A percentile compares a stretch with the other conserved stretches of the same genome.
These are phyloP conservation scores for Spodoptera picta DNA, from an alignment of 2,888 invertebrate species.

Conservation along the genomic window DNA sequence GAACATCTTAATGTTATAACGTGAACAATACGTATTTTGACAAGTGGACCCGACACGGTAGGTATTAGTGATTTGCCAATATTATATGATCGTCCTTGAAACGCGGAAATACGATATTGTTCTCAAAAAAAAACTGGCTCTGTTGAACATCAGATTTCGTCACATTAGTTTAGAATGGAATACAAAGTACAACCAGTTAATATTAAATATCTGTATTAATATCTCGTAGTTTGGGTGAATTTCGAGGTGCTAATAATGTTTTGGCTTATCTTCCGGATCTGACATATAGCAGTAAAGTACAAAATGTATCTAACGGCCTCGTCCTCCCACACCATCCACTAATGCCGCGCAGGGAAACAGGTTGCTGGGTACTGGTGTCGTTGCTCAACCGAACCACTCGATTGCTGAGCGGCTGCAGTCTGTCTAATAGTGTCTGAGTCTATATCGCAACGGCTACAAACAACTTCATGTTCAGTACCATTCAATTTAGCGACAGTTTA, in stretches of 20 bases:
- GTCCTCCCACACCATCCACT: constrained; percentile 32
- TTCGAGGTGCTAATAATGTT: constrained; percentile 16
- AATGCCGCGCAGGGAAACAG: constrained; percentile 18
- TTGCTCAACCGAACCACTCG: constrained; percentile 2
- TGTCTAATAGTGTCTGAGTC: no score
- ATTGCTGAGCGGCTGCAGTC: background rate
- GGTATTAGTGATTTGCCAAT: constrained; percentile 11
- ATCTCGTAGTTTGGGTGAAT: background rate
- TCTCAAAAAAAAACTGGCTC: no score
- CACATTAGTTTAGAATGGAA: no score
- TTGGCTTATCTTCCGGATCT: constrained; percentile 22
- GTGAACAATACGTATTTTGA: constrained; percentile 31
- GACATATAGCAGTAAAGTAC: constrained; percentile 14
- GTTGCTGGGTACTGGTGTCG: constrained; percentile 6
- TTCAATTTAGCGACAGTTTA: no score
- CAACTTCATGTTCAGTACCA: no score
- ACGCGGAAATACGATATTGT: constrained; percentile 2
- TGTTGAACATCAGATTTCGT: no score
- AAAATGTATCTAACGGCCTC: constrained; percentile 9
- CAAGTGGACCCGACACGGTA: constrained; percentile 27
- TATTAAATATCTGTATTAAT: background rate
- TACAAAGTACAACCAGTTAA: no score
- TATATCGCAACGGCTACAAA: no score
- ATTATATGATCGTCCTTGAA: constrained; percentile 9
- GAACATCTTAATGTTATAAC: constrained; percentile 7